Percentiles rank a stretch among this genome's conserved stretches.
These are phyloP conservation scores for Idaea aversata DNA, from an alignment of 2,888 invertebrate species.

Conservation along the genomic window DNA sequence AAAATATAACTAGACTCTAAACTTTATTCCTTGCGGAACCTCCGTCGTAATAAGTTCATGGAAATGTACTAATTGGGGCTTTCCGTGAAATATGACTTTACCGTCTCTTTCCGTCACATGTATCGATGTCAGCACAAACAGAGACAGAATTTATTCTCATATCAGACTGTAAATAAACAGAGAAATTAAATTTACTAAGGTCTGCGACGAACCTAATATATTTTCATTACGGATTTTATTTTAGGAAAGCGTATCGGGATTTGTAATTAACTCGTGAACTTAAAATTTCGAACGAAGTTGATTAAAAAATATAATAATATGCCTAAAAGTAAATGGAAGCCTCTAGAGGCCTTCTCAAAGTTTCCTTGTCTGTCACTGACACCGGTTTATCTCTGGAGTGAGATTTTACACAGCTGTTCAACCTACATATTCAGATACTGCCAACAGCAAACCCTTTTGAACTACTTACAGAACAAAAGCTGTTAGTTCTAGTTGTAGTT, in stretches of 20 bases:
- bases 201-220: neutral
- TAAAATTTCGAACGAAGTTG: neutral
- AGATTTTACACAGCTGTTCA: neutral
- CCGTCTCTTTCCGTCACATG: neutral
- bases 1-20: neutral
- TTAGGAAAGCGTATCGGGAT: too few relatives aligned
- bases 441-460: neutral
- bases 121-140: neutral
- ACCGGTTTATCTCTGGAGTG: neutral
- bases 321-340: neutral
- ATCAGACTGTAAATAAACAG: neutral
- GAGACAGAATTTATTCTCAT: neutral
- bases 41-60: neutral
- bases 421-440: neutral
- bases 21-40: neutral
- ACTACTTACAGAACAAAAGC: neutral
- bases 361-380: neutral
- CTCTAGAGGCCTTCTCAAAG: neutral
- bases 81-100: neutral
- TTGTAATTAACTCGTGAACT: neutral
- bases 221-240: neutral
- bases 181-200: neutral
- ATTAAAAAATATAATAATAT: neutral
- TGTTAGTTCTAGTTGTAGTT: neutral
- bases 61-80: neutral